Evolutionary conservation across 2,888 invertebrate genomes (phyloP), one percentile per base, ranked within the genome.

Genomic region (Aspidiotus destructor): DNA sequence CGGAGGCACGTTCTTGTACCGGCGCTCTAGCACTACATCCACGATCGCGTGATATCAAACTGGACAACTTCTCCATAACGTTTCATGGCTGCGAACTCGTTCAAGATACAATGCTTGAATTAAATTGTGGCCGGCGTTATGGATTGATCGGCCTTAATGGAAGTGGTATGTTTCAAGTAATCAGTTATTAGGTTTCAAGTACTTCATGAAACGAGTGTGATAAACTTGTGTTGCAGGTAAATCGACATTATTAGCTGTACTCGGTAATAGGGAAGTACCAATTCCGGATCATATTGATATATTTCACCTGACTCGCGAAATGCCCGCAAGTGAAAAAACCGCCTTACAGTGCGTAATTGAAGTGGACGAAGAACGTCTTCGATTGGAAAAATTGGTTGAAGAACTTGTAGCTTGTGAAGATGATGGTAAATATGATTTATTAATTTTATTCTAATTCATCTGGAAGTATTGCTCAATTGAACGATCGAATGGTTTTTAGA

Each of bases 71-170:
- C 77, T 94, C 97, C 48, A 92, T 99, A 74, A 97, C 96, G 60
- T 99, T 99, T 81, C 97, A 98, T 77, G 99, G 99, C 71, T 87
- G 88, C 75, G 99, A 99, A 80, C 83, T 99, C 73, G 83, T 99
- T 68, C 90, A 90, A 76, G 99, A 99, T 77, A 95, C 98, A 1
- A 85, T 91, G 78, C 82, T 99, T 42, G 99, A 99, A 80, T 84
- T 99, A 79, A 99, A 98, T 81, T 94, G 94, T 78, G 97, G 98
- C 0, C 83, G 97, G 72, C 84, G 97, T 74, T 99, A 99, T 78
- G 99, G 98, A 73, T 82, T 99, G 10, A 86, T 99, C 73, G 99
- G 99, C 65, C 83, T 92, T n/a, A 99, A 99, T 79, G 99, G 99
- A 73, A 92, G 93, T 77, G 98, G 98, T 83, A 79, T 75, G 53